Percentiles rank a stretch among this genome's conserved stretches.
phyloP scores from a whole-genome alignment of 2,113 vertebrate genomes.

The Takifugu flavidus region DNA sequence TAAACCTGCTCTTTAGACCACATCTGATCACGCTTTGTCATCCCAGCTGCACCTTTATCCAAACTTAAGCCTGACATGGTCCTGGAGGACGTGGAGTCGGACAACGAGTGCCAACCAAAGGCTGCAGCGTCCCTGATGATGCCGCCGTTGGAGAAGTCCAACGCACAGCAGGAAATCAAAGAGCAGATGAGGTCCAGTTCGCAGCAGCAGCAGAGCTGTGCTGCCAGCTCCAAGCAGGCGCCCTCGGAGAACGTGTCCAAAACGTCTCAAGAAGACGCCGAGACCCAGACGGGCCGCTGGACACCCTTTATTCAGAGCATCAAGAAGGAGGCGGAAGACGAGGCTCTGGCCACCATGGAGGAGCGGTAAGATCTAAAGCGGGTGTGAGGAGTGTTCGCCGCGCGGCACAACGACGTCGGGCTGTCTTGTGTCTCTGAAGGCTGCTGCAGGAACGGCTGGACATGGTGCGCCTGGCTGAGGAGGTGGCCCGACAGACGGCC shows the following conservation, averaged over 20 bases:
- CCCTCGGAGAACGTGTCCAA: background rate
- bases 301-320: constrained; percentile 72
- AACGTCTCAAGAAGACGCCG: constrained; percentile 64
- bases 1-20: too few species aligned
- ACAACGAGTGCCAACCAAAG: constrained; percentile 47
- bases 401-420: background rate
- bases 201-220: background rate
- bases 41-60: constrained; percentile 43
- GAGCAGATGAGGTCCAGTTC: background rate
- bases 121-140: background rate
- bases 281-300: constrained; percentile 76
- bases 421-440: constrained; percentile 30
- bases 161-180: constrained; percentile 2
- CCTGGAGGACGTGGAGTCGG: constrained; percentile 68
- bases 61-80: constrained; percentile 65
- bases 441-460: constrained; percentile 62
- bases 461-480: constrained; percentile 67
- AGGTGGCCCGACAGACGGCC: constrained; percentile 70
- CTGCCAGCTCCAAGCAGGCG: background rate
- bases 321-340: constrained; percentile 67
- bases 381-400: background rate
- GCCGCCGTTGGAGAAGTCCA: background rate
- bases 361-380: constrained; percentile 62
- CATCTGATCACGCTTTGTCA: background rate
- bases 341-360: constrained; percentile 69